Evolutionary conservation across 2,797 vertebrate species (phyloP).

Genomic region (Vespertilio murinus): DNA sequence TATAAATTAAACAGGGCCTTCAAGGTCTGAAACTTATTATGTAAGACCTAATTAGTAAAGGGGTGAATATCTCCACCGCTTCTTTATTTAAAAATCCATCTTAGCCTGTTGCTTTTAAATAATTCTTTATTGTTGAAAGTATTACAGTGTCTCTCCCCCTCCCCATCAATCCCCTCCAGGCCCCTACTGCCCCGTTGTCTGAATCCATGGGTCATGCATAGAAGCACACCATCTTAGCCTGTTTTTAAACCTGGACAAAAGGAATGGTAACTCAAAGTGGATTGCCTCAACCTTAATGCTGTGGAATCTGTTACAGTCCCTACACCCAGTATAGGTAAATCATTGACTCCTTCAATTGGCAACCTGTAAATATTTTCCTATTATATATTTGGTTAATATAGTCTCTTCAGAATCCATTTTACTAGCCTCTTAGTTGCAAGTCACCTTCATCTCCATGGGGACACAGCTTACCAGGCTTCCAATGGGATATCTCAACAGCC

Average conservation of each 20-base stretch:
- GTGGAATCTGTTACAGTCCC: background rate
- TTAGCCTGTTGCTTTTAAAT: no score
- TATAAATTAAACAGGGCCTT: background rate
- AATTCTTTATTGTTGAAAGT: no score
- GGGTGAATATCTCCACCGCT: background rate
- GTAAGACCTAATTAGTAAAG: background rate
- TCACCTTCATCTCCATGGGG: background rate
- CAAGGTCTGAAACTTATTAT: background rate
- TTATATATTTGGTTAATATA: background rate
- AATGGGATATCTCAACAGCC: background rate
- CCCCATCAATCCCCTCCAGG: no score
- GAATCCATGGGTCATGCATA: no score
- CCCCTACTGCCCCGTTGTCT: no score
- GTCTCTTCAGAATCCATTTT: background rate
- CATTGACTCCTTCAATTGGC: background rate
- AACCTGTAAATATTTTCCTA: background rate
- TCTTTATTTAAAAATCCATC: background rate
- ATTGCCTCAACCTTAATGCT: background rate
- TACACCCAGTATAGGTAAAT: background rate
- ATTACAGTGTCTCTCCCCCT: no score
- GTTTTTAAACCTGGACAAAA: background rate
- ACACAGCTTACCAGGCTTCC: no score
- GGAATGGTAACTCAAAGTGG: background rate
- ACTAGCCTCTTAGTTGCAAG: background rate
- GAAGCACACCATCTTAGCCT: background rate